These are phyloP conservation scores for Cecidostiba fungosa DNA, from an alignment of 2,888 invertebrate species.

Conservation along the genomic window DNA sequence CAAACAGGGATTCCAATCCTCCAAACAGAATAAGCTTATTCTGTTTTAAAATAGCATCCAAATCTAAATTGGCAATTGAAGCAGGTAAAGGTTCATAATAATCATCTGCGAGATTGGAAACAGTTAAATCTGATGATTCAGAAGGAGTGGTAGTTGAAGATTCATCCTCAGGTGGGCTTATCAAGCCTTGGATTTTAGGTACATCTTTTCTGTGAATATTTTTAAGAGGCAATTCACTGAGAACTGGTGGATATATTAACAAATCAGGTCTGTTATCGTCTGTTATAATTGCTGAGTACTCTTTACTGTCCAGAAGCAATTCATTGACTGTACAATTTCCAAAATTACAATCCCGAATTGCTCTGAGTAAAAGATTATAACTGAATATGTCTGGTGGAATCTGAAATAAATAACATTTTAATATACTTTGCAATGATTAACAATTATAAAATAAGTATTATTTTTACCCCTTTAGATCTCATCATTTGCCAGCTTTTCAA, in stretches of 20 bases:
- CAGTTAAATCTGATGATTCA: background rate
- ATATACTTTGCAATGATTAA: background rate
- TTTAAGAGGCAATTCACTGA: slow-evolving; percentile 65
- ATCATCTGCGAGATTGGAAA: background rate
- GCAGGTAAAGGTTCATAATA: slow-evolving; percentile 27
- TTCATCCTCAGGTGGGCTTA: slow-evolving; percentile 21
- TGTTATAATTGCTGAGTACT: slow-evolving; percentile 60
- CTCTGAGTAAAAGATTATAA: slow-evolving; percentile 91
- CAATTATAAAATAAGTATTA: background rate
- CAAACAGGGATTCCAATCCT: slow-evolving; percentile 88
- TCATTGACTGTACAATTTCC: slow-evolving; percentile 81
- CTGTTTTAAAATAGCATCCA: slow-evolving; percentile 76
- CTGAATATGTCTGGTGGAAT: slow-evolving; percentile 85
- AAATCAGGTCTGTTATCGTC: slow-evolving; percentile 84
- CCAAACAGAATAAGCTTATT: slow-evolving; percentile 90
- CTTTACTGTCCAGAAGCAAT: slow-evolving; percentile 58
- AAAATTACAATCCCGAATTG: slow-evolving; percentile 90
- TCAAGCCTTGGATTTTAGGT: background rate
- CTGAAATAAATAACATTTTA: slow-evolving; percentile 44
- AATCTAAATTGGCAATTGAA: slow-evolving; percentile 50
- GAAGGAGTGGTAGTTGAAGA: slow-evolving; percentile 3
- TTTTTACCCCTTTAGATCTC: slow-evolving; percentile 83
- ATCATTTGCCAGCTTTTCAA: slow-evolving; percentile 94
- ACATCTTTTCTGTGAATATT: slow-evolving; percentile 78
- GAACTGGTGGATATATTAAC: slow-evolving; percentile 80